Evolutionary conservation across 2,797 vertebrate species (phyloP).

Genomic region (Dromococcyx pavoninus): DNA sequence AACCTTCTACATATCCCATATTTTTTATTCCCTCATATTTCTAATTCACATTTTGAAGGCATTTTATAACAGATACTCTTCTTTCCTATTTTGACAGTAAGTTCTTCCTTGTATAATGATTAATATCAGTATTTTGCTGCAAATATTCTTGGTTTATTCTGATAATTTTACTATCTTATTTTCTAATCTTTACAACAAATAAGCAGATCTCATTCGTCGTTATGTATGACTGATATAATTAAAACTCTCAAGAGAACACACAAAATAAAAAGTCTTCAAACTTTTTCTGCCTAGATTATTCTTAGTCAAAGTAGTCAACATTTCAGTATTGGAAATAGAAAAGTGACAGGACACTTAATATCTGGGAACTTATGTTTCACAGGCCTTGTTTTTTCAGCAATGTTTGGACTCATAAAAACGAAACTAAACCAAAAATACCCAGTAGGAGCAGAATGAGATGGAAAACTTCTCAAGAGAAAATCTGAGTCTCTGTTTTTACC

Average conservation of each 20-base stretch:
- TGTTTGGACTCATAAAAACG: not conserved
- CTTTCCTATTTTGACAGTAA: not conserved
- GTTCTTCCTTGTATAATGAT: not conserved
- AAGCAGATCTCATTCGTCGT: not conserved
- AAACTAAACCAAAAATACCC: not conserved
- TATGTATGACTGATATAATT: not conserved
- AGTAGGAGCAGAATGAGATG: not conserved
- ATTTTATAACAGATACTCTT: not conserved
- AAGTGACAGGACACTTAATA: not conserved
- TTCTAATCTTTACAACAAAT: not conserved
- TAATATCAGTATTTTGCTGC: not conserved
- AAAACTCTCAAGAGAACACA: not conserved
- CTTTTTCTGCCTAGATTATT: not conserved
- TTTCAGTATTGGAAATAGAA: not conserved
- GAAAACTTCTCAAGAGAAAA: not conserved
- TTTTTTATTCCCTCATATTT: not conserved
- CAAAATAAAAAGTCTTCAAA: not conserved
- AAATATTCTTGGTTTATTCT: not conserved
- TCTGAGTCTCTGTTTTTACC: accelerated
- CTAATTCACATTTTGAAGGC: not conserved
- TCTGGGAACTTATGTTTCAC: not conserved
- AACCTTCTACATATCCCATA: not conserved
- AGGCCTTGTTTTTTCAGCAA: not conserved
- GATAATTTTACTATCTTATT: not conserved
- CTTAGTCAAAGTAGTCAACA: not conserved